These are phyloP conservation scores for Zoanthus solanderi DNA, from an alignment of 92 coral and sea anemone species.

Conservation along the genomic window DNA sequence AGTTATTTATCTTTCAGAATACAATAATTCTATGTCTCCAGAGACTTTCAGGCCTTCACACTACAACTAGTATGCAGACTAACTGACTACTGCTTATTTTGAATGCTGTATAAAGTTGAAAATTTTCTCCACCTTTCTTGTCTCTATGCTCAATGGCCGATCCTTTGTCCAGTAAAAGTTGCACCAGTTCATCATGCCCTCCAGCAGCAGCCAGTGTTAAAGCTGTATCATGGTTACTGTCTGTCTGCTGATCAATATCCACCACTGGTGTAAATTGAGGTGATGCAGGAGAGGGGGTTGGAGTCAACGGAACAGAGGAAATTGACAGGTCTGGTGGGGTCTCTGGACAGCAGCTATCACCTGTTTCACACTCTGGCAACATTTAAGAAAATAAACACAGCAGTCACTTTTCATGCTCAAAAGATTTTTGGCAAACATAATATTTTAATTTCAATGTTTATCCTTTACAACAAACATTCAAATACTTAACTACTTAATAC, in stretches of 20 bases:
- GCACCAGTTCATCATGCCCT: slow-evolving; percentile 97
- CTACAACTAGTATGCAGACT: no score
- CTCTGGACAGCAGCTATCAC: slow-evolving; percentile 78
- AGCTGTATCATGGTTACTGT: slow-evolving; percentile 98
- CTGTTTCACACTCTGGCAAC: slow-evolving; percentile 50
- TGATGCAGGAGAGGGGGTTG: slow-evolving; percentile 98
- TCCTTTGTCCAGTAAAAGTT: slow-evolving; percentile 81
- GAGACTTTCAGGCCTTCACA: no score
- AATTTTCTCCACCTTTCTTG: slow-evolving; percentile 80
- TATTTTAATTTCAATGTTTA: no score
- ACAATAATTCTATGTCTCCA: no score
- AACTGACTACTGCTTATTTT: no score
- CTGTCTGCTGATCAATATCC: slow-evolving; percentile 98
- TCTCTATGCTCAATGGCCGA: slow-evolving; percentile 95
- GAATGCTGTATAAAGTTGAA: no score
- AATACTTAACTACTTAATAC: no score
- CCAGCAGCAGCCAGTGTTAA: slow-evolving; percentile 97
- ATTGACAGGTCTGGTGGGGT: slow-evolving; percentile 84
- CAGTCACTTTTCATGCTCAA: no score
- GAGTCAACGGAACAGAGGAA: slow-evolving; percentile 90
- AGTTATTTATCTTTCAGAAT: no score
- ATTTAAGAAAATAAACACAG: not conserved
- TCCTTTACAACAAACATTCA: no score
- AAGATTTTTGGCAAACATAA: no score
- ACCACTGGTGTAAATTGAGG: slow-evolving; percentile 92